Evolutionary conservation across 2,113 vertebrate species (phyloP), one percentile per base, ranked within the genome.

Genomic region (Thalassarche chlororhynchos): DNA sequence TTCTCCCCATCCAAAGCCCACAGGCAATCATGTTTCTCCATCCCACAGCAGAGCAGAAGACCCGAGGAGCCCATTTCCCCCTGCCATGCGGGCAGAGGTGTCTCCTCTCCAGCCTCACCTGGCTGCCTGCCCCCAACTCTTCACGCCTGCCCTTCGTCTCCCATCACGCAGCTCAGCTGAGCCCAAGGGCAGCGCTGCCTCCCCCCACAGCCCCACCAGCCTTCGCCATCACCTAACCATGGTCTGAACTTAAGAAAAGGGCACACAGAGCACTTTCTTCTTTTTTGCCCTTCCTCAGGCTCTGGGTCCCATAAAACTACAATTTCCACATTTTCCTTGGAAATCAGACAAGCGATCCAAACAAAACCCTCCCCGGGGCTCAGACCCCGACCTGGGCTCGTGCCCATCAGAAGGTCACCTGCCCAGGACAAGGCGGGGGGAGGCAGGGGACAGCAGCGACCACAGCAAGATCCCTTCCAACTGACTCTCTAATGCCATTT

Each of bases 401-500:
- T 65, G 55, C 6, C 71, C 57, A 11, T 6, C 62, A 36, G 34
- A 36, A n/a, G 34, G 36, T 84, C 69, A 34, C 26, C 38, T 3
- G 1, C 2, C 14, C 38, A 34, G n/a, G 86, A 68, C 13, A 84
- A 76, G 82, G 49, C 5, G 5, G 14, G 46, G 34, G 23, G 17
- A 84, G 46, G 65, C 34, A 82, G 44, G 47, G 78, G 25, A 78
- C 20, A 75, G 65, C 60, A 76, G 46, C 7, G 2, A 70, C 40
- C 66, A 26, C 70, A 86, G 78, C 65, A 87, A 87, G 77, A 32
- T 87, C 93, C 78, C 86, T 42, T 72, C 92, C 60, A 28, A 91
- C 71, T 76, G 60, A 83, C 90, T 93, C 96, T 92, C 74, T 85
- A 88, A 90, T 95, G 92, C 96, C 62, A 84, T 92, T 98, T 80